phyloP scores from a whole-genome alignment of 2,888 invertebrate species.

The Lycocerus yunnanus region DNA sequence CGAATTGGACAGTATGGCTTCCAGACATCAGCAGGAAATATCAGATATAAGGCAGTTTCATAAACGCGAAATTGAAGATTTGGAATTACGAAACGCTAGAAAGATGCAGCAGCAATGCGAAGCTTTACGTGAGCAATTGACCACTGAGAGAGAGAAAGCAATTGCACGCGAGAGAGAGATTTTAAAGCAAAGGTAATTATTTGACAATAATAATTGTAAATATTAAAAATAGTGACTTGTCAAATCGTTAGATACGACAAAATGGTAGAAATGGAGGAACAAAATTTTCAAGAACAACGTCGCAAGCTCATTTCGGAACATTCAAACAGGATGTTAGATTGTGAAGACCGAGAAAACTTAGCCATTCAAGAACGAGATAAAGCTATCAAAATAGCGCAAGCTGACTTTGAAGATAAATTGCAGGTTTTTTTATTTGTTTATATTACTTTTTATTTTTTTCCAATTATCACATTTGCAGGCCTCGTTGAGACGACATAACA shows the following conservation, averaged over 20 bases:
- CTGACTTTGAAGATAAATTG: slow-evolving; percentile 59
- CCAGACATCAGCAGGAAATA: slow-evolving; percentile 68
- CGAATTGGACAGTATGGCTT: slow-evolving; percentile 79
- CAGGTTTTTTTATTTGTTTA: slow-evolving; percentile 44
- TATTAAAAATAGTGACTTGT: background rate
- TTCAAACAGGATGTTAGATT: slow-evolving; percentile 53
- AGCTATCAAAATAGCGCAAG: slow-evolving; percentile 56
- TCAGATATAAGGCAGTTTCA: slow-evolving; percentile 70
- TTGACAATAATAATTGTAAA: too few species aligned
- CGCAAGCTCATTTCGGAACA: slow-evolving; percentile 58
- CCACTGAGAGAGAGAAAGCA: slow-evolving; percentile 66
- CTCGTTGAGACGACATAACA: slow-evolving; percentile 56
- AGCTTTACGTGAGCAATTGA: slow-evolving; percentile 63
- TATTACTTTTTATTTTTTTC: background rate
- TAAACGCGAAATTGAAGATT: slow-evolving; percentile 68
- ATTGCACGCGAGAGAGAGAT: slow-evolving; percentile 65
- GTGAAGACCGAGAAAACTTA: slow-evolving; percentile 56
- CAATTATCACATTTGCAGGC: slow-evolving; percentile 42
- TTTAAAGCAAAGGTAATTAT: slow-evolving; percentile 59
- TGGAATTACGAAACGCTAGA: slow-evolving; percentile 63
- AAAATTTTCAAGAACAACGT: slow-evolving; percentile 61
- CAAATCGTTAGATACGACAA: slow-evolving; percentile 58
- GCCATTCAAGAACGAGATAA: slow-evolving; percentile 56
- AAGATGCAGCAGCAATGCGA: slow-evolving; percentile 67
- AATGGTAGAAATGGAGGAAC: slow-evolving; percentile 61